Evolutionary conservation across 2,797 vertebrate species (phyloP), one percentile per base, ranked within the genome.

Genomic region (Anableps anableps): DNA sequence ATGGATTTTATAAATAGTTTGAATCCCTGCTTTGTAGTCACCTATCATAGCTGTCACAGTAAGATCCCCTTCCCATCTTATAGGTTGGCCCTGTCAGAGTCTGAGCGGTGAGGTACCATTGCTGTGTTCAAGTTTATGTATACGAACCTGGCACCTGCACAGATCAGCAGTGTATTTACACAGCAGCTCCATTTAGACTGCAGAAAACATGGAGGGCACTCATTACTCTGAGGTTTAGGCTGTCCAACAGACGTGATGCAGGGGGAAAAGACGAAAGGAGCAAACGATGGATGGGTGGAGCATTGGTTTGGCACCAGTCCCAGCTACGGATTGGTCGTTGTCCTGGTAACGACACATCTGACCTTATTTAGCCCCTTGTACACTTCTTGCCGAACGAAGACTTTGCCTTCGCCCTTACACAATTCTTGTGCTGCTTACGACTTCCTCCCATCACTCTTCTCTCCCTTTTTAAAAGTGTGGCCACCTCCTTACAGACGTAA

Each of bases 201-300:
- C 84, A 89, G 92, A 83, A 70, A 92, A 90, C 90, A 88, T 75
- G 77, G 80, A 93, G 92, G 92, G 91, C 94, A 85, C 89, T 96
- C 93, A 95, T 96, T 95, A 96, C 93, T 88, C 87, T 93, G 94
- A 95, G 94, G 94, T 95, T 94, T 90, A 84, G 92, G 85, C 86
- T 86, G 85, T 90, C 90, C 88, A 31, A 89, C 76, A 10, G 75
- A 88, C 62, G 76, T 47, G 85, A 89, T 86, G 83, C 83, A 85
- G 76, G 11, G 79, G 45, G 81, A 75, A 89, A 83, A 82, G 83
- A 85, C 58, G 76, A 62, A 86, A 83, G 79, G 85, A 87, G 64
- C 21, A 45, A 88, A 79, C 77, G 87, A 89, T 85, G 83, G 81
- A 90, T 92, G 91, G 94, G 91, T 85, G 89, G 90, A 91, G 89